Percentiles rank a stretch among this genome's conserved stretches.
phyloP scores from a whole-genome alignment of 2,797 vertebrate genomes.

The Enteromius trimaculatus region DNA sequence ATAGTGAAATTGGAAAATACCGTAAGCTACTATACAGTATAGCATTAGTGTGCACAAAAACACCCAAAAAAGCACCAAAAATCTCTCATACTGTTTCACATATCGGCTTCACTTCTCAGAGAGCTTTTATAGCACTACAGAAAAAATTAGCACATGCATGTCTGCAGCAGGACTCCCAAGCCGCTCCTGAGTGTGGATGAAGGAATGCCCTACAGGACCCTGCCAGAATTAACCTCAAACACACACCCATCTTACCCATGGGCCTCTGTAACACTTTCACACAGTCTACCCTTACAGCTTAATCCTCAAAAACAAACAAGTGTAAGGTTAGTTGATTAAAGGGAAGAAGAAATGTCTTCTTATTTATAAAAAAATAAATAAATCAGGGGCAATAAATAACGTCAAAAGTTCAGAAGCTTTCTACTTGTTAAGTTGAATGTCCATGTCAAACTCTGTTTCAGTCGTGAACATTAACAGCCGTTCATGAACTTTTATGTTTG shows the following conservation, averaged over 20 bases:
- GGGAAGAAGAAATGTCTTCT: neutral
- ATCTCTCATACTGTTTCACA: slow-evolving; percentile 26
- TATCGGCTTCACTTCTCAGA: slow-evolving; percentile 23
- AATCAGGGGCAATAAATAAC: neutral
- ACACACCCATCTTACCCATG: slow-evolving; percentile 5
- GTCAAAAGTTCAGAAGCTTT: neutral
- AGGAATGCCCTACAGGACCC: slow-evolving; percentile 33
- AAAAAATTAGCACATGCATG: slow-evolving; percentile 25
- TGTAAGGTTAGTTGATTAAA: neutral
- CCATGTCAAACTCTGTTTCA: neutral
- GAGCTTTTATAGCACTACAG: neutral
- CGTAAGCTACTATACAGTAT: neutral
- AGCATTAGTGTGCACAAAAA: neutral
- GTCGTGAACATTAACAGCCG: neutral
- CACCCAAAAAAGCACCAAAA: slow-evolving; percentile 46
- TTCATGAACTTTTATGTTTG: neutral
- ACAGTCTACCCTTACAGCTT: neutral
- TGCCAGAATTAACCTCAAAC: slow-evolving; percentile 23
- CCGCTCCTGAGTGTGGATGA: slow-evolving; percentile 13
- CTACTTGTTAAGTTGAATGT: neutral
- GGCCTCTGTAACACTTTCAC: neutral
- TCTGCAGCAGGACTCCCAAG: neutral
- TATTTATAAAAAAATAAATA: neutral
- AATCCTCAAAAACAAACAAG: slow-evolving; percentile 17
- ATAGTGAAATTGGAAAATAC: neutral